Evolutionary conservation across 2,797 vertebrate species (phyloP).

Genomic region (Prionace glauca): DNA sequence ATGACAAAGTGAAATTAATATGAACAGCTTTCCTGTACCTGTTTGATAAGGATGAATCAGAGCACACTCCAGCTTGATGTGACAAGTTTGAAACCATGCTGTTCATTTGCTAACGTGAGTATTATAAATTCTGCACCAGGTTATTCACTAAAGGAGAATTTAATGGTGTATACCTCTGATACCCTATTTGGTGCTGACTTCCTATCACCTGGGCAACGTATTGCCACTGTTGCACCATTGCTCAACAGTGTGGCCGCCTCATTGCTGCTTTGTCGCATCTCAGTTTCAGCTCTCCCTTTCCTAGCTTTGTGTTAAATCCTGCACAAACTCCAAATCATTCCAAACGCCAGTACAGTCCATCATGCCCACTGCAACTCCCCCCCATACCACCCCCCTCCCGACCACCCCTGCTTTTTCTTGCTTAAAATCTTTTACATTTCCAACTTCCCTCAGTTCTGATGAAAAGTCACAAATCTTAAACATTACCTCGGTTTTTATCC

Average conservation of each 20-base stretch:
- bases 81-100: not conserved
- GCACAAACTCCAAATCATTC: not conserved
- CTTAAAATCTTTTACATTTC: too few relatives aligned
- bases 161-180: not conserved
- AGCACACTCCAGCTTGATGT: not conserved
- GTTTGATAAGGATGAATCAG: not conserved
- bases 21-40: not conserved
- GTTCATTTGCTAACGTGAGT: not conserved
- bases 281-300: not conserved
- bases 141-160: not conserved
- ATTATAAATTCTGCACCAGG: not conserved
- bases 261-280: not conserved
- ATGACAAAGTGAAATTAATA: not conserved
- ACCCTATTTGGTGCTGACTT: not conserved
- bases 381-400: too few relatives aligned
- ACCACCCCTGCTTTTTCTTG: too few relatives aligned
- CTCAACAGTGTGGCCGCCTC: not conserved
- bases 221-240: not conserved
- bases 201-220: not conserved
- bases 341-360: too few relatives aligned
- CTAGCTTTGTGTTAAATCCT: not conserved
- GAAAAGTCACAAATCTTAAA: too few relatives aligned
- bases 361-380: too few relatives aligned
- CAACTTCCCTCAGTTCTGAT: too few relatives aligned
- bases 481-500: too few relatives aligned